Evolutionary conservation across 2,888 invertebrate species (phyloP), one percentile per base, ranked within the genome.

Genomic region (Melieria omissa): DNA sequence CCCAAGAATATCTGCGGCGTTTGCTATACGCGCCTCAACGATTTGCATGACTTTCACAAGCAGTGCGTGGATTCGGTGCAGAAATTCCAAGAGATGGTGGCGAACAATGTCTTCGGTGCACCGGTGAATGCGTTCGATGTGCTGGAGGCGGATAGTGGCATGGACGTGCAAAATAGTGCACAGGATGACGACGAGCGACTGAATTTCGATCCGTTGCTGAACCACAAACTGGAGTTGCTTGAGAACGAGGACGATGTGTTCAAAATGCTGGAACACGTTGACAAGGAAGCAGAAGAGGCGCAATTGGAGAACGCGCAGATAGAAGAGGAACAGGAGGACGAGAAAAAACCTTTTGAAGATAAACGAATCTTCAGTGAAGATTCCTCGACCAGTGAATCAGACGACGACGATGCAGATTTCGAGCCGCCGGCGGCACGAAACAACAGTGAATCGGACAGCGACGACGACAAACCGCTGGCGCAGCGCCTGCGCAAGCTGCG

Each of bases 211-310:
- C 84, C 84, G 3, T 74, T 84, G 10, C 70, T 74, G 16, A 85
- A 83, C 73, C 80, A 82, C 62, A 84, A 84, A 71, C 80, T 83
- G 78, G 85, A 84, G 61, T 68, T 84, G 16, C 79, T 85, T 16
- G 85, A 84, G 57, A 85, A 84, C 63, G 84, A 84, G 61, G 85
- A 84, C 54, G 84, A 84, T 70, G 84, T 84, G 0, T 84, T 84
- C 14, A 84, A 84, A 70, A 83, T 84, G 85, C 75, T 84, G 52
- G 84, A 85, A 69, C 79, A 79, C 69, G 83, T 83, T 1, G 84
- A 83, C 70, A 84, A 84, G 65, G 76, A 85, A 52, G 81, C 78
- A 16, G 78, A 80, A 46, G 84, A 83, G 61, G 82, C 78, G n/a
- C 45, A 42, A n/a, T 29, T 45, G n/a, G 70, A 74, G 49, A 41